A percentile compares a stretch with the other conserved stretches of the same genome.
phyloP scores from a whole-genome alignment of 2,797 vertebrate genomes.

The Sebastolobus altivelis region DNA sequence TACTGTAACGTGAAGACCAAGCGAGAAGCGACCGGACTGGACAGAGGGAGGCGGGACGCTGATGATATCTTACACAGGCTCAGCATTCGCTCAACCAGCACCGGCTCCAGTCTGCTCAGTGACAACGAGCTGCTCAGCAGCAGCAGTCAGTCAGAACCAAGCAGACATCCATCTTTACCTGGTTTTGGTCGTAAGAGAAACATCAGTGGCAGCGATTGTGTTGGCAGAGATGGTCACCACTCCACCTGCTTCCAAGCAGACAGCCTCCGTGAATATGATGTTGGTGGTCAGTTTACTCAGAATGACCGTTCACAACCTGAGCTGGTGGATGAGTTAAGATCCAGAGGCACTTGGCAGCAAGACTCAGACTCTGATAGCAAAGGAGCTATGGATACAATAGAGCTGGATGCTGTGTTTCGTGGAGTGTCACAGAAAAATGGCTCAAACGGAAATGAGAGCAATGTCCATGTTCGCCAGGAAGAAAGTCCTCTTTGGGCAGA shows the following conservation, averaged over 20 bases:
- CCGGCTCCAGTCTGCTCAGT: conserved; percentile 79
- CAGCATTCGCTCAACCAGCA: conserved; percentile 81
- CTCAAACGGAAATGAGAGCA: conserved; percentile 50
- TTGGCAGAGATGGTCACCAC: conserved; percentile 18
- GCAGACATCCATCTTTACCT: conserved; percentile 48
- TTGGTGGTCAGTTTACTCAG: conserved; percentile 30
- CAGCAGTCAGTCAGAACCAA: conserved; percentile 76
- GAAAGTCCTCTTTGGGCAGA: conserved; percentile 62
- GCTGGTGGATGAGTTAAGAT: conserved; percentile 41
- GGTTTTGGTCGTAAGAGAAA: conserved; percentile 47
- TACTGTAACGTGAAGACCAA: conserved; percentile 93
- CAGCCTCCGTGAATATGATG: conserved; percentile 35
- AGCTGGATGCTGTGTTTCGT: conserved; percentile 74
- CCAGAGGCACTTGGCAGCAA: conserved; percentile 41
- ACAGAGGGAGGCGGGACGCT: conserved; percentile 77
- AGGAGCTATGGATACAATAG: conserved; percentile 64
- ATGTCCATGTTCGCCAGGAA: conserved; percentile 32
- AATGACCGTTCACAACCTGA: conserved; percentile 31
- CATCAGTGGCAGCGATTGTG: conserved; percentile 8
- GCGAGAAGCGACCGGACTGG: conserved; percentile 83
- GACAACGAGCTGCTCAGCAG: conserved; percentile 79
- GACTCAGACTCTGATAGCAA: conserved; percentile 55
- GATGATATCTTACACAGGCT: conserved; percentile 75
- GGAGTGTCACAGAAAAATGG: conserved; percentile 51
- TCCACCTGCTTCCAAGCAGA: conserved; percentile 48